These are phyloP conservation scores for Botrylloides violaceus DNA, from an alignment of 23 tunicate species.

Conservation along the genomic window DNA sequence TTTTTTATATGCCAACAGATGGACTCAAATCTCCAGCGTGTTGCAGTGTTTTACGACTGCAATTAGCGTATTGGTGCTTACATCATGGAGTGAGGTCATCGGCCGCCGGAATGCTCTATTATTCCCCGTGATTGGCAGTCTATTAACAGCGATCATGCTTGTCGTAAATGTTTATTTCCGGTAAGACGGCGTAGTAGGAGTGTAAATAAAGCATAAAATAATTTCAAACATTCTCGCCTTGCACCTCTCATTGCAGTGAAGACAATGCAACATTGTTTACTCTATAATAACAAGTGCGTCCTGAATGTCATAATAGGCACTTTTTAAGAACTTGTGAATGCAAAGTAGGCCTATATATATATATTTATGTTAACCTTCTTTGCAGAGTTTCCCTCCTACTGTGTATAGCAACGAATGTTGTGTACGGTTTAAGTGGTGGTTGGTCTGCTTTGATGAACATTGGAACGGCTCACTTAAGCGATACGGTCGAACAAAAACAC, in stretches of 20 bases:
- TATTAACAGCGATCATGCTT: neutral
- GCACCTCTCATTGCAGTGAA: too few species aligned
- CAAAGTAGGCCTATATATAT: too few species aligned
- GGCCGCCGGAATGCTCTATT: slow-evolving; percentile 4
- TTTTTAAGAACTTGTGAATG: too few species aligned
- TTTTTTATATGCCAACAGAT: too few species aligned
- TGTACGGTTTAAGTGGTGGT: neutral
- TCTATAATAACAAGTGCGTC: too few species aligned
- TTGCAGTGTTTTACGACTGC: neutral
- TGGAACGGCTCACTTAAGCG: neutral
- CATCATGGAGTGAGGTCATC: slow-evolving; percentile 11
- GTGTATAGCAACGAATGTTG: neutral
- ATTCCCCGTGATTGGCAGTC: slow-evolving; percentile 2
- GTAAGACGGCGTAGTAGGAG: too few species aligned
- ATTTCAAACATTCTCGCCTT: too few species aligned
- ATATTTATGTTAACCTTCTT: neutral
- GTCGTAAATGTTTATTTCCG: neutral
- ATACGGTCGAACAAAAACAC: neutral
- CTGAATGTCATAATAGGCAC: too few species aligned
- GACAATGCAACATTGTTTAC: too few species aligned
- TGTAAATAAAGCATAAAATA: too few species aligned
- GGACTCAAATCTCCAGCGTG: neutral
- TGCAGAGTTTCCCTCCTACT: neutral
- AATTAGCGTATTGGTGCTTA: neutral
- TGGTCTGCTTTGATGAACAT: neutral